Percentiles rank a stretch among this genome's conserved stretches.
Conservation (phyloP, 2,797 vertebrate species). For the Fratercula arctica region DNA sequence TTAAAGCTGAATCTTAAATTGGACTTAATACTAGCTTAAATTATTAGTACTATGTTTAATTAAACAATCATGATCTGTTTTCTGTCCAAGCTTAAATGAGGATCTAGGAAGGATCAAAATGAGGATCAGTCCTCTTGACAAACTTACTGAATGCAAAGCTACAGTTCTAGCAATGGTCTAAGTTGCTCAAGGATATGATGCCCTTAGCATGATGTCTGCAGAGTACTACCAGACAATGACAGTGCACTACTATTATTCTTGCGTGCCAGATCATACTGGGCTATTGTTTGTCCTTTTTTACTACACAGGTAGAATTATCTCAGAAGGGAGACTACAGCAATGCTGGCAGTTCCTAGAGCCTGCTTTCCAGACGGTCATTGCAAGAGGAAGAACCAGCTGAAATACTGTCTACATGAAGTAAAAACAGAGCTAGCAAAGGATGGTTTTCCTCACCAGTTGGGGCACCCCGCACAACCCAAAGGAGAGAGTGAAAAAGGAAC, state of each 20-base stretch:
- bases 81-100: constrained; percentile 64
- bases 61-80: neutral
- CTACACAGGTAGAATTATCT: neutral
- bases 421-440: neutral
- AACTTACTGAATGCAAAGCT: constrained; percentile 74
- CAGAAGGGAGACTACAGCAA: neutral
- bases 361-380: neutral
- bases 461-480: neutral
- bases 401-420: neutral
- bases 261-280: neutral
- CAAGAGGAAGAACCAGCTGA: neutral
- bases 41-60: neutral
- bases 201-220: constrained; percentile 80
- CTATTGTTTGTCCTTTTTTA: neutral
- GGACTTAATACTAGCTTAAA: neutral
- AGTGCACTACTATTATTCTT: neutral
- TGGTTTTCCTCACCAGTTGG: neutral
- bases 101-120: neutral
- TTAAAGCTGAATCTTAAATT: neutral
- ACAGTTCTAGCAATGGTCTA: constrained; percentile 82
- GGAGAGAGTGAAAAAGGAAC: neutral
- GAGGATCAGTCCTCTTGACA: constrained; percentile 70
- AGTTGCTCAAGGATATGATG: constrained; percentile 81
- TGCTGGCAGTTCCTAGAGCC: neutral
- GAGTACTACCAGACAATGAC: constrained; percentile 42